A percentile compares a stretch with the other conserved stretches of the same genome.
These are phyloP conservation scores for Sebastes iracundus DNA, from an alignment of 2,797 vertebrate genomes.

Conservation along the genomic window DNA sequence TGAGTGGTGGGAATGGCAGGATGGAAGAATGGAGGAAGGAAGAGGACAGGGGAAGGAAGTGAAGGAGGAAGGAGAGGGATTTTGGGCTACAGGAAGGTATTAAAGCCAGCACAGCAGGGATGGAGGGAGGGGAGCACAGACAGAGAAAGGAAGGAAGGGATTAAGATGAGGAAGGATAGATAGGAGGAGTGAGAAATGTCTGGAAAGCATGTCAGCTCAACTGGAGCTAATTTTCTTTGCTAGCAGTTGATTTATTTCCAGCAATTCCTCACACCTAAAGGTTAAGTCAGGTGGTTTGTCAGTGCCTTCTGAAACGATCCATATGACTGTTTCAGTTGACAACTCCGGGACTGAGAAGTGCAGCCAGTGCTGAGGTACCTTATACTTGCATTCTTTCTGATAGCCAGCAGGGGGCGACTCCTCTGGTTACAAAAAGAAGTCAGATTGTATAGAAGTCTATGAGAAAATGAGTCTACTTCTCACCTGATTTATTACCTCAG, in stretches of 20 bases:
- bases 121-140: background rate
- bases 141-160: slow-evolving; percentile 18
- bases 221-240: slow-evolving; percentile 34
- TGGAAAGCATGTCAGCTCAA: slow-evolving; percentile 34
- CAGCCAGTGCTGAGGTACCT: too few species aligned
- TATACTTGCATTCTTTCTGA: too few species aligned
- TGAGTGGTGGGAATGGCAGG: slow-evolving; percentile 1
- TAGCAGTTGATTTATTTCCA: slow-evolving; percentile 20
- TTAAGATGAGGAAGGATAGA: slow-evolving; percentile 58
- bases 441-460: too few species aligned
- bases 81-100: slow-evolving; percentile 20
- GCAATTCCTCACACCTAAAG: background rate
- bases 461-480: accelerated
- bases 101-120: slow-evolving; percentile 30
- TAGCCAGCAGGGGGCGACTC: too few species aligned
- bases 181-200: slow-evolving; percentile 47
- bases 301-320: background rate
- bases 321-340: background rate
- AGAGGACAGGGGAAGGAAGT: background rate
- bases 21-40: slow-evolving; percentile 16
- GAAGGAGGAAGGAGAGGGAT: slow-evolving; percentile 12
- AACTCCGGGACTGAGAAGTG: too few species aligned
- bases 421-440: too few species aligned
- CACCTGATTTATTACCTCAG: too few species aligned
- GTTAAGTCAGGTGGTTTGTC: background rate